Conservation (phyloP, 2,888 invertebrate genomes). For the Dryocosmus kuriphilus region DNA sequence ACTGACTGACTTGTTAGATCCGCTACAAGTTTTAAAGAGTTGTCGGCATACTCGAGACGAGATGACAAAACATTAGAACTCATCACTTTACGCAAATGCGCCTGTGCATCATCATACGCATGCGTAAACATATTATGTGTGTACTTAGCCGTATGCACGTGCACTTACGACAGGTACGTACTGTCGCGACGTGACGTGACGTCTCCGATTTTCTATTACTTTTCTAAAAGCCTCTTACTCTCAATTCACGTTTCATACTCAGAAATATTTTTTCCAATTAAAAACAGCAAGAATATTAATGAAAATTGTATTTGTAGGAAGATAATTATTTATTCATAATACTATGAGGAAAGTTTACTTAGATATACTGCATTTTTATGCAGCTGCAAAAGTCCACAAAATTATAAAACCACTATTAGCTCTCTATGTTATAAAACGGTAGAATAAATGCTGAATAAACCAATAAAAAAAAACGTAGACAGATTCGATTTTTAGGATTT, state of each 20-base stretch:
- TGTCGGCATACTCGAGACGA: conserved; percentile 25
- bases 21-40: conserved; percentile 16
- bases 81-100: conserved; percentile 17
- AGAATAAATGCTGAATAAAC: no score
- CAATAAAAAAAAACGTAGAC: no score
- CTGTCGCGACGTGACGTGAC: conserved; percentile 37
- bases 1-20: not conserved
- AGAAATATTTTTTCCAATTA: no score
- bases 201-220: conserved; percentile 32
- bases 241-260: not conserved
- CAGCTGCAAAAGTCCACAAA: no score
- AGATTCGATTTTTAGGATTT: no score
- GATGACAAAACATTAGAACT: conserved; percentile 9
- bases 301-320: no score
- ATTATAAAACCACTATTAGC: no score
- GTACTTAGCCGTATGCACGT: conserved; percentile 11
- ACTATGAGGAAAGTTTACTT: no score
- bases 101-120: conserved; percentile 8
- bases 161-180: conserved; percentile 13
- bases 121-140: conserved; percentile 28
- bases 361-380: no score
- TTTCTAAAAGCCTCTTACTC: not conserved
- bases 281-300: no score
- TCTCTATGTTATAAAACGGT: no score
- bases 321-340: no score